Evolutionary conservation across 2,797 vertebrate genomes (phyloP), one percentile per base, ranked within the genome.

Genomic region (Leptodactylus fallax): DNA sequence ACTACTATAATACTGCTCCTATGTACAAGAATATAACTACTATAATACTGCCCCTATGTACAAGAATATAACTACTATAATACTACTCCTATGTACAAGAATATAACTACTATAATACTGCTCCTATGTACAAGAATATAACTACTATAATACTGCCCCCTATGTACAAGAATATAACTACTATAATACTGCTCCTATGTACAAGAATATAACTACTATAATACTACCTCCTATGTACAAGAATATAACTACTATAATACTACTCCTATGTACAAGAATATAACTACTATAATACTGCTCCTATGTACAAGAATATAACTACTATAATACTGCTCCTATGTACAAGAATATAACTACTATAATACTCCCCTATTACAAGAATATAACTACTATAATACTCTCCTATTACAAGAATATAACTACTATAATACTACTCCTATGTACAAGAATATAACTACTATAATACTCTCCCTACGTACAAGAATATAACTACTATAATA

Each of bases 241-340:
- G n/a, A 67, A 67, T 67, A 67, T 67, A 67, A 67, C 63, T 67
- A 67, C n/a, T 67, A 67, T 67, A 67, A 67, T 67, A 67, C 63
- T 67, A 23, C 63, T 6, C 63, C 63, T 67, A 67, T 67, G 14
- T 67, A 67, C 63, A 67, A 25, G 63, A 67, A 67, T 67, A 25
- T 67, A 67, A 67, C 63, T 25, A 67, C 63, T 67, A 67, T 67
- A 67, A 67, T 67, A 67, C 63, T 67, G 63, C 63, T 7, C 63
- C 63, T 67, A 67, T 67, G 23, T 67, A 67, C n/a, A 67, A 25
- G 63, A 67, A 67, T 67, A 25, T 67, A 67, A 67, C 63, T 25
- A 67, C 63, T 67, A 67, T 67, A 67, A 67, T 67, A 67, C 63
- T 67, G 63, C 63, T 5, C 63, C 63, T 67, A 67, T 67, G 23